These are phyloP conservation scores for Rhombomys opimus DNA, from an alignment of 2,113 vertebrate species.

Conservation along the genomic window DNA sequence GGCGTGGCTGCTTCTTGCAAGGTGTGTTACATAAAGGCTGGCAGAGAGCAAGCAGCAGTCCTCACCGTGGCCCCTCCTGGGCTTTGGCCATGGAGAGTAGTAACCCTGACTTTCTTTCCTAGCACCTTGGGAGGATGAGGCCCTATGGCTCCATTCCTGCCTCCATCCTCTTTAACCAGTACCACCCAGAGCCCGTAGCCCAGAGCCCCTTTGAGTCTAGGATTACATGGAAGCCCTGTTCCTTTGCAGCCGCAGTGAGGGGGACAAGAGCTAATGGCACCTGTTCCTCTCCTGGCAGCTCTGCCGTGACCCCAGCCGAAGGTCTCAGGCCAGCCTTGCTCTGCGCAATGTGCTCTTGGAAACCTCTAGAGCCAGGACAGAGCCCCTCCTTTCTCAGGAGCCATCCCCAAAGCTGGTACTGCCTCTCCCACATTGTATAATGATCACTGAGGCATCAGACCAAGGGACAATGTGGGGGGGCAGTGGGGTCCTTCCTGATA, in stretches of 20 bases:
- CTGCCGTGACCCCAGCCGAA: background rate
- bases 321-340: rapidly evolving
- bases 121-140: background rate
- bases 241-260: no score
- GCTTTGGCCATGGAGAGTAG: rapidly evolving
- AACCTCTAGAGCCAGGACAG: background rate
- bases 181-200: background rate
- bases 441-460: background rate
- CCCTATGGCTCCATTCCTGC: background rate
- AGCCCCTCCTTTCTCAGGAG: background rate
- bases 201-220: background rate
- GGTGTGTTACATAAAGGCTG: background rate
- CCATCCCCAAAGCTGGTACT: background rate
- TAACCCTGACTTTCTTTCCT: background rate
- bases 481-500: background rate
- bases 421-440: rapidly evolving
- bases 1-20: background rate
- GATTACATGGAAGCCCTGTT: background rate
- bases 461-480: background rate
- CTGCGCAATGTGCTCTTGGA: rapidly evolving
- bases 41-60: rapidly evolving
- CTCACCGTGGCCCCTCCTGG: background rate
- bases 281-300: background rate
- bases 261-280: rapidly evolving
- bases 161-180: background rate